Conservation (phyloP, 2,113 vertebrate species). For the Chelonoidis abingdonii region DNA sequence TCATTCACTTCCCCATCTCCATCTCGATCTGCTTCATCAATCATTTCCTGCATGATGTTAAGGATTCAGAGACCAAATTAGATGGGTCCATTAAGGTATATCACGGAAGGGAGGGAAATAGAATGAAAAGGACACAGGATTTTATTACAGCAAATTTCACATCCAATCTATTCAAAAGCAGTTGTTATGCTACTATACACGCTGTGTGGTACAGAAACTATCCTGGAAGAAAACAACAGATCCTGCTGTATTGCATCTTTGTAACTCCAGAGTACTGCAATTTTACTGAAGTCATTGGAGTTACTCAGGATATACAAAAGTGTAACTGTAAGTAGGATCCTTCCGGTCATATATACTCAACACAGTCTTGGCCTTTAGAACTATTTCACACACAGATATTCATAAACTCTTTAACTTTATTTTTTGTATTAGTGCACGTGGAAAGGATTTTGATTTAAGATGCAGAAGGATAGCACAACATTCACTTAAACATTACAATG, state of each 20-base stretch:
- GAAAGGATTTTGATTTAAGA: neutral
- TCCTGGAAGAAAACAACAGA: neutral
- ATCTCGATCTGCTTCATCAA: slow-evolving; percentile 92
- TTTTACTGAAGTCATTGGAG: neutral
- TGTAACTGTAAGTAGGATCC: neutral
- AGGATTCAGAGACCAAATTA: neutral
- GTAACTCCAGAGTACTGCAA: neutral
- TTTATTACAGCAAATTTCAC: neutral
- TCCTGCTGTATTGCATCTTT: neutral
- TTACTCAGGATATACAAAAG: neutral
- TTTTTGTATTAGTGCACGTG: neutral
- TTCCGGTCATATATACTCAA: neutral
- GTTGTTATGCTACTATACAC: neutral
- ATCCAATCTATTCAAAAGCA: neutral
- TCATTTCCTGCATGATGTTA: slow-evolving; percentile 88
- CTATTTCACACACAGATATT: neutral
- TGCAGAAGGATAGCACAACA: neutral
- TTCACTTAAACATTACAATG: neutral
- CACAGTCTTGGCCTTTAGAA: neutral
- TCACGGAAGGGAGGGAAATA: neutral
- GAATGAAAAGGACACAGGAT: neutral
- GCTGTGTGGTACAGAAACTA: neutral
- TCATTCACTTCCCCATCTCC: slow-evolving; percentile 95
- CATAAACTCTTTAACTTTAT: too few species aligned
- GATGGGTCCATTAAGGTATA: neutral